Evolutionary conservation across 2,888 invertebrate species (phyloP).

Genomic region (Drosophila ustulata): DNA sequence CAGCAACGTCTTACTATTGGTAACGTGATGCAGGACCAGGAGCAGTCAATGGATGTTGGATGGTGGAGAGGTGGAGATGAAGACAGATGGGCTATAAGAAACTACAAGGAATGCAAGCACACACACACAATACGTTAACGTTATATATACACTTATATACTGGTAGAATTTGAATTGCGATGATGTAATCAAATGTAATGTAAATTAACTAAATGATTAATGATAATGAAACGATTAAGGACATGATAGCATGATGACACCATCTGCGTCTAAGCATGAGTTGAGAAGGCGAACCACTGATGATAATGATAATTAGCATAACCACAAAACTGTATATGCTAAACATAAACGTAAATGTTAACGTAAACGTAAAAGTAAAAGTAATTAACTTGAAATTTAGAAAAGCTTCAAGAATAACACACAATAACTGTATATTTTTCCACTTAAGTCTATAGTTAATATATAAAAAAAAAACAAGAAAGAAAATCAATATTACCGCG

Average conservation of each 20-base stretch:
- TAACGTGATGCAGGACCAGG: slow-evolving; percentile 43
- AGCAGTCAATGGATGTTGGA: slow-evolving; percentile 38
- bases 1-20: slow-evolving; percentile 74
- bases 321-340: slow-evolving; percentile 46
- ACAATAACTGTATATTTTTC: slow-evolving; percentile 73
- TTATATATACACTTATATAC: slow-evolving; percentile 18
- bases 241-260: slow-evolving; percentile 23
- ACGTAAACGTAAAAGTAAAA: slow-evolving; percentile 19
- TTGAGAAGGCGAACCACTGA: slow-evolving; percentile 11
- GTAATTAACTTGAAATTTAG: slow-evolving; percentile 31
- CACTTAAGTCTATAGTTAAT: slow-evolving; percentile 74
- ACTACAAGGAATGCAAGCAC: slow-evolving; percentile 28
- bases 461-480: slow-evolving; percentile 33
- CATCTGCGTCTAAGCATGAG: slow-evolving; percentile 12
- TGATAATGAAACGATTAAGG: slow-evolving; percentile 7
- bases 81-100: slow-evolving; percentile 25
- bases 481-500: slow-evolving; percentile 24
- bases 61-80: not conserved
- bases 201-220: slow-evolving; percentile 55
- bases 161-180: slow-evolving; percentile 19
- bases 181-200: slow-evolving; percentile 51
- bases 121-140: slow-evolving; percentile 19
- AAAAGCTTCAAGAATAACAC: slow-evolving; percentile 35
- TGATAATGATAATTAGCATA: slow-evolving; percentile 40
- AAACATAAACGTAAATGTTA: slow-evolving; percentile 22